phyloP scores from a whole-genome alignment of 2,888 invertebrate genomes.

The Tipula helvola region DNA sequence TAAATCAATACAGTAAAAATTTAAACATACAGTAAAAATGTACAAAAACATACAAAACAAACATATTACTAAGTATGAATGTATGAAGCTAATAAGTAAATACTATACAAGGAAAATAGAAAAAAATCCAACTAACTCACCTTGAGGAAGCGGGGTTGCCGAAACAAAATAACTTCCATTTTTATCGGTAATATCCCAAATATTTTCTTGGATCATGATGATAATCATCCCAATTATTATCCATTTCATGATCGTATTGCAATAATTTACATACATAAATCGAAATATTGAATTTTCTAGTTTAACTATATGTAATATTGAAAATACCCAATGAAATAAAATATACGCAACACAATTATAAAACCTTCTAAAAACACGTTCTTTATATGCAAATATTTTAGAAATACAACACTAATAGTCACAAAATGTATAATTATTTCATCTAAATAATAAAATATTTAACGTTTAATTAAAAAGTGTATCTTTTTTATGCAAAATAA shows the following conservation, averaged over 20 bases:
- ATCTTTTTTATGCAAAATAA: not conserved
- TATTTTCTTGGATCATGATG: constrained; percentile 25
- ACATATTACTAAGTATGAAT: no score
- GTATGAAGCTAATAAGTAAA: not conserved
- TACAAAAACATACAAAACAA: no score
- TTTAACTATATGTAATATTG: no score
- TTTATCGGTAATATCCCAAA: not conserved
- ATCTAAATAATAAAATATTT: not conserved
- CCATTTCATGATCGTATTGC: constrained; percentile 30
- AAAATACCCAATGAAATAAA: not conserved
- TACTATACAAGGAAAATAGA: not conserved
- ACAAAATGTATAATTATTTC: not conserved
- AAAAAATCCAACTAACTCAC: constrained; percentile 20
- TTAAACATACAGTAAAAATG: no score
- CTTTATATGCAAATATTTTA: not conserved
- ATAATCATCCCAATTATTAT: constrained; percentile 32
- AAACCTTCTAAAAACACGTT: not conserved
- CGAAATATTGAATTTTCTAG: no score
- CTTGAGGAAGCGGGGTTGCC: constrained; percentile 33
- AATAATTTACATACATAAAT: not conserved
- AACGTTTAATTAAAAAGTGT: not conserved
- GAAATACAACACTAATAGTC: not conserved
- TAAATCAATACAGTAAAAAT: no score
- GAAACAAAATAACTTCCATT: constrained; percentile 18
- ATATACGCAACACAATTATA: not conserved